Evolutionary conservation across 2,797 vertebrate species (phyloP).

Genomic region (Petrocephalus schoutedeni): DNA sequence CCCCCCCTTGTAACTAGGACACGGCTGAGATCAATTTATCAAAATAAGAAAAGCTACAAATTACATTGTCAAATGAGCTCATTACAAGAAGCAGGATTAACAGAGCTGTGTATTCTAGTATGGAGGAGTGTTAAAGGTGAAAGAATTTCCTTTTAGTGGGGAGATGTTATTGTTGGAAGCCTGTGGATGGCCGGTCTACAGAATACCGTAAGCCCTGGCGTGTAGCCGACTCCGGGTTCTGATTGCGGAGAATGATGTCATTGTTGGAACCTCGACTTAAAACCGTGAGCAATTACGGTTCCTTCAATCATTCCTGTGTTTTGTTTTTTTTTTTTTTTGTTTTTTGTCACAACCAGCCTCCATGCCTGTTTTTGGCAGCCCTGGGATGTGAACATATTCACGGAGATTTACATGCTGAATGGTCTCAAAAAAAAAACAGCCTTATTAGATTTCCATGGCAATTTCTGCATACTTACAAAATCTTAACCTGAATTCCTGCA

Average conservation of each 20-base stretch:
- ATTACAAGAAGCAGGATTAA: constrained; percentile 66
- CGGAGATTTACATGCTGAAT: neutral
- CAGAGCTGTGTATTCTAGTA: constrained; percentile 60
- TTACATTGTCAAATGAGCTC: constrained; percentile 69
- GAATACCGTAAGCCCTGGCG: constrained; percentile 60
- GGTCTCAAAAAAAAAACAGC: neutral
- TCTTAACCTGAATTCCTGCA: neutral
- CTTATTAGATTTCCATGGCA: neutral
- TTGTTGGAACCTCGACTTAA: constrained; percentile 43
- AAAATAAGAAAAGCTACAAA: constrained; percentile 54
- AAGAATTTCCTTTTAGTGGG: constrained; percentile 73
- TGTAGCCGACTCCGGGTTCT: constrained; percentile 53
- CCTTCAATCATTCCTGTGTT: constrained; percentile 29
- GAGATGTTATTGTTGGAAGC: constrained; percentile 80
- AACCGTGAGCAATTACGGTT: constrained; percentile 42
- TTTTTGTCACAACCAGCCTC: neutral
- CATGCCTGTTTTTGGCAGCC: neutral
- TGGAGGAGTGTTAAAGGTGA: constrained; percentile 56
- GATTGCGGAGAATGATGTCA: constrained; percentile 53
- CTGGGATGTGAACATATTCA: neutral
- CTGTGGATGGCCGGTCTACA: constrained; percentile 55
- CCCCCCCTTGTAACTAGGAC: constrained; percentile 40
- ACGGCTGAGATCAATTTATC: constrained; percentile 56
- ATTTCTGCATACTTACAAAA: neutral
- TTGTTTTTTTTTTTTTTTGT: neutral